Evolutionary conservation across 2,797 vertebrate species (phyloP).

Genomic region (Gobio occitaniae): DNA sequence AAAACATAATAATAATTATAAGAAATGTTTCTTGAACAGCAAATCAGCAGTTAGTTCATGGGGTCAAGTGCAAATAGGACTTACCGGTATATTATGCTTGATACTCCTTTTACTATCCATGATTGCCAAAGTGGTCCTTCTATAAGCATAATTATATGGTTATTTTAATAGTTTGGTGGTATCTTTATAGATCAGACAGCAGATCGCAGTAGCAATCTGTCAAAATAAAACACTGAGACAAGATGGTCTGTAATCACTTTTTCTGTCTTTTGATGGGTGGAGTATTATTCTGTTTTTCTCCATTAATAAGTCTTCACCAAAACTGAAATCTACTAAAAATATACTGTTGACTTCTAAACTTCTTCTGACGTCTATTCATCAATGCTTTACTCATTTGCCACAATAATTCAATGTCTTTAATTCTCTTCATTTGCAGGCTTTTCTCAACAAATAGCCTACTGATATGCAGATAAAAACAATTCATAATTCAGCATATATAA

Average conservation of each 20-base stretch:
- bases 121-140: conserved; percentile 11
- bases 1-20: neutral
- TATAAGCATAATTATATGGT: conserved; percentile 17
- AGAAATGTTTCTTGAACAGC: neutral
- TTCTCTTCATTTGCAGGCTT: neutral
- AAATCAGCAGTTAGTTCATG: neutral
- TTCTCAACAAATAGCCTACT: neutral
- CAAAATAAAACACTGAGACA: neutral
- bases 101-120: conserved; percentile 25
- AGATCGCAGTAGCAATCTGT: neutral
- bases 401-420: neutral
- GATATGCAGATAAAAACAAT: neutral
- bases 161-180: conserved; percentile 24
- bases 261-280: neutral
- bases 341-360: neutral
- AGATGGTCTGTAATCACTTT: neutral
- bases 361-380: no score
- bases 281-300: neutral
- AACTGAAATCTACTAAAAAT: neutral
- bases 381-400: neutral
- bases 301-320: neutral
- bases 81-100: conserved; percentile 23
- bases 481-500: neutral
- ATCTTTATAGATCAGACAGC: neutral
- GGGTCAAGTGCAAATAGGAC: conserved; percentile 35